Conservation (phyloP, 2,888 invertebrate genomes). For the Autographa pulchrina region DNA sequence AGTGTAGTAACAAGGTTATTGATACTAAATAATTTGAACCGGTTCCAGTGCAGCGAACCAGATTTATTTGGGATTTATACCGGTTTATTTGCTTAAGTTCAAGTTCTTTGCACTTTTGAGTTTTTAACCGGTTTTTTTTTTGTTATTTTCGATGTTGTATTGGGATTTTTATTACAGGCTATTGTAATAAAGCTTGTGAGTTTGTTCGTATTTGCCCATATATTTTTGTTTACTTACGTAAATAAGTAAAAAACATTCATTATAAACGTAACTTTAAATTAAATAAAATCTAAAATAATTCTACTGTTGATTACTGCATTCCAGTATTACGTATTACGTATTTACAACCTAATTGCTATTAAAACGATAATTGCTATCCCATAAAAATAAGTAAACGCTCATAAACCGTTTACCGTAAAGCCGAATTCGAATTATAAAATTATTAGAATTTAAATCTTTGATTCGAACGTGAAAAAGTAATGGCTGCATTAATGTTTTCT, state of each 20-base stretch:
- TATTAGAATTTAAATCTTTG: slow-evolving; percentile 36
- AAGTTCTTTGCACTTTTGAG: slow-evolving; percentile 22
- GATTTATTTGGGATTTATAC: slow-evolving; percentile 40
- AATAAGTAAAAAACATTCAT: too few relatives aligned
- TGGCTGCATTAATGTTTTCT: slow-evolving; percentile 31
- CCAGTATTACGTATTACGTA: not conserved
- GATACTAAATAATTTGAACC: slow-evolving; percentile 57
- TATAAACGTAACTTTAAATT: not conserved
- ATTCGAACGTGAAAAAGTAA: slow-evolving; percentile 48
- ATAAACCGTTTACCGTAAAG: slow-evolving; percentile 17
- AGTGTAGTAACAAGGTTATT: slow-evolving; percentile 57
- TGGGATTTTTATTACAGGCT: not conserved
- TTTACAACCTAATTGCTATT: not conserved
- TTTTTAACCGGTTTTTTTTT: slow-evolving; percentile 30
- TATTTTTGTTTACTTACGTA: too few relatives aligned
- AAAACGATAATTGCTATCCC: slow-evolving; percentile 25
- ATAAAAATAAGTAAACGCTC: slow-evolving; percentile 12
- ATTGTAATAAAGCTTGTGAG: too few relatives aligned
- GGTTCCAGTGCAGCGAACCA: slow-evolving; percentile 36
- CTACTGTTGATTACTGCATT: not conserved
- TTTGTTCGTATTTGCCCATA: too few relatives aligned
- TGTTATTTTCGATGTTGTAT: slow-evolving; percentile 6
- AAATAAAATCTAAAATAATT: not conserved
- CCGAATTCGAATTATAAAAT: slow-evolving; percentile 31
- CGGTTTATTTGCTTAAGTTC: slow-evolving; percentile 33